Conservation (phyloP, 2,113 vertebrate species). For the Percopsis transmontana region DNA sequence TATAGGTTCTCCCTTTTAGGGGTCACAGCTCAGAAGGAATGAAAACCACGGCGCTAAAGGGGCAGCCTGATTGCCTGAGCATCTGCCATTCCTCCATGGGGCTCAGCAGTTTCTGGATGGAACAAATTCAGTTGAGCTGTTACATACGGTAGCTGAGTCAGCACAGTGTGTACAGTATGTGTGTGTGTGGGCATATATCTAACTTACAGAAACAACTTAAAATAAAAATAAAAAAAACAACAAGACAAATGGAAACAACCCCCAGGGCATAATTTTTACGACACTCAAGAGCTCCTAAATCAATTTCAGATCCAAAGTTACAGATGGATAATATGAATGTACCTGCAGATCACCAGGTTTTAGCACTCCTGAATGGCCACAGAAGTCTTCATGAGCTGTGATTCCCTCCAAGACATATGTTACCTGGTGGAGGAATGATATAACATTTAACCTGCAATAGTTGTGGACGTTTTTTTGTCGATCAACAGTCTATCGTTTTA, state of each 20-base stretch:
- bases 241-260: slow-evolving; percentile 61
- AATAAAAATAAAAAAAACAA: too few species aligned
- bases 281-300: too few species aligned
- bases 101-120: not conserved
- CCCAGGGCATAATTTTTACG: slow-evolving; percentile 49
- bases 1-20: too few species aligned
- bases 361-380: not conserved
- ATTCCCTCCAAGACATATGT: not conserved
- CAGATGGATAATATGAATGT: too few species aligned
- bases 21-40: too few species aligned
- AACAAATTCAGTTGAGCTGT: slow-evolving; percentile 39
- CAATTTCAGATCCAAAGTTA: too few species aligned
- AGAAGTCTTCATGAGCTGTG: not conserved
- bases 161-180: slow-evolving; percentile 14
- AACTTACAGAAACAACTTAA: slow-evolving; percentile 36
- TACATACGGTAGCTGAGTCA: slow-evolving; percentile 41
- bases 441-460: not conserved
- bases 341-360: not conserved
- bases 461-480: too few species aligned
- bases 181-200: slow-evolving; percentile 2
- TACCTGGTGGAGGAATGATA: not conserved
- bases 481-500: too few species aligned
- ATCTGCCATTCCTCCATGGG: slow-evolving; percentile 16
- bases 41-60: not conserved
- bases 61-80: slow-evolving; percentile 6